phyloP scores from a whole-genome alignment of 1,140 invertebrate genomes.

The Cepaea nemoralis region DNA sequence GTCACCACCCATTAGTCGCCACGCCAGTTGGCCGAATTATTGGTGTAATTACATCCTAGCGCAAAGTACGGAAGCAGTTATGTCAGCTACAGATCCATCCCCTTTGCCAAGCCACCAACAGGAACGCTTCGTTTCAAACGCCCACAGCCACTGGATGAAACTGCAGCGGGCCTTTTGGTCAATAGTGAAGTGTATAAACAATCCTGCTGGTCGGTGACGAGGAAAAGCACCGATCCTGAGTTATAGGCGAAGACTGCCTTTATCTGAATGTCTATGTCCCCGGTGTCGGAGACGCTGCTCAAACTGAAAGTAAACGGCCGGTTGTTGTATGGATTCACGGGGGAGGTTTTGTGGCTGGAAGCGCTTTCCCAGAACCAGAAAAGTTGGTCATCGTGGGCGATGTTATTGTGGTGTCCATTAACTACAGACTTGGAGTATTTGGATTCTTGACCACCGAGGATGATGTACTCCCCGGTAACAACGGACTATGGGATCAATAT shows the following conservation, averaged over 20 bases:
- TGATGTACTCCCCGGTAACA: slow-evolving; percentile 92
- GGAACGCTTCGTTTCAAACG: slow-evolving; percentile 10
- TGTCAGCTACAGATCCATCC: slow-evolving; percentile 17
- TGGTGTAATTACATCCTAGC: neutral
- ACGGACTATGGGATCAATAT: slow-evolving; percentile 92
- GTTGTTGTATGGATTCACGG: slow-evolving; percentile 54
- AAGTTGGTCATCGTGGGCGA: slow-evolving; percentile 29
- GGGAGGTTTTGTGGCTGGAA: slow-evolving; percentile 43
- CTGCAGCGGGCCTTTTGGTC: neutral
- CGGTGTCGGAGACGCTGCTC: too few relatives aligned
- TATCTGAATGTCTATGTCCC: slow-evolving; percentile 49
- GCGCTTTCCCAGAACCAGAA: slow-evolving; percentile 30
- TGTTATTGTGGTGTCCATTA: slow-evolving; percentile 45
- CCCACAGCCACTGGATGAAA: neutral
- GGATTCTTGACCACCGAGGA: slow-evolving; percentile 93
- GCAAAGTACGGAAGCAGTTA: neutral
- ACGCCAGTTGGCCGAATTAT: slow-evolving; percentile 19
- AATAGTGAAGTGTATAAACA: neutral
- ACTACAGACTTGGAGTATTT: slow-evolving; percentile 64
- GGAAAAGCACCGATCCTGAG: neutral
- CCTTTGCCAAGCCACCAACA: slow-evolving; percentile 30
- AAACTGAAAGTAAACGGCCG: neutral
- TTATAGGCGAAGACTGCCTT: slow-evolving; percentile 47
- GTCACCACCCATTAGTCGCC: slow-evolving; percentile 4
- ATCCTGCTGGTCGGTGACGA: slow-evolving; percentile 32